phyloP scores from a whole-genome alignment of 2,113 vertebrate species.

The Paramisgurnus dabryanus region DNA sequence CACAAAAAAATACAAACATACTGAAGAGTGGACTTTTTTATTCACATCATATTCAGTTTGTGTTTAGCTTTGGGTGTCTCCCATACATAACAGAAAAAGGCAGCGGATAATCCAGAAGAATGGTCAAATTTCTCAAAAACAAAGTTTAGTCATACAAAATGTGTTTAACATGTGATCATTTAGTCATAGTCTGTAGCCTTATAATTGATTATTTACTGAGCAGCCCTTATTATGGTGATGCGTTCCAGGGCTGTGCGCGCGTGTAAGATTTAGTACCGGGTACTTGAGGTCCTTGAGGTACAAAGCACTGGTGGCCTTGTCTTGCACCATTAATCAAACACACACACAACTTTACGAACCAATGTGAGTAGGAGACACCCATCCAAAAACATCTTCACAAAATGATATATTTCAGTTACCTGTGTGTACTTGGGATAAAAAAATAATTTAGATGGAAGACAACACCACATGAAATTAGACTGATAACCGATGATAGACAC shows the following conservation, averaged over 20 bases:
- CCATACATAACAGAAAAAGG: no score
- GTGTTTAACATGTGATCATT: background rate
- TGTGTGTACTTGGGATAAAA: background rate
- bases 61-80: no score
- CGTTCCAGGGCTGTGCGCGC: background rate
- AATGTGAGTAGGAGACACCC: background rate
- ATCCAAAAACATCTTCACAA: background rate
- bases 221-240: background rate
- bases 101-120: no score
- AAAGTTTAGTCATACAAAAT: no score
- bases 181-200: background rate
- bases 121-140: no score
- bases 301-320: slow-evolving; percentile 3
- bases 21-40: no score
- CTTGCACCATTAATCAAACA: slow-evolving; percentile 4
- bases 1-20: no score
- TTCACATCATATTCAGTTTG: no score
- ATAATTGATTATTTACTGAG: background rate
- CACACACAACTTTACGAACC: background rate
- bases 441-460: no score
- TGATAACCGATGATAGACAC: no score
- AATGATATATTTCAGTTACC: background rate
- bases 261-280: background rate
- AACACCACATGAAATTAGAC: no score
- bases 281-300: background rate